Percentiles rank a stretch among this genome's conserved stretches.
These are phyloP conservation scores for Diachasmimorpha longicaudata DNA, from an alignment of 1,140 invertebrate genomes.

Conservation along the genomic window DNA sequence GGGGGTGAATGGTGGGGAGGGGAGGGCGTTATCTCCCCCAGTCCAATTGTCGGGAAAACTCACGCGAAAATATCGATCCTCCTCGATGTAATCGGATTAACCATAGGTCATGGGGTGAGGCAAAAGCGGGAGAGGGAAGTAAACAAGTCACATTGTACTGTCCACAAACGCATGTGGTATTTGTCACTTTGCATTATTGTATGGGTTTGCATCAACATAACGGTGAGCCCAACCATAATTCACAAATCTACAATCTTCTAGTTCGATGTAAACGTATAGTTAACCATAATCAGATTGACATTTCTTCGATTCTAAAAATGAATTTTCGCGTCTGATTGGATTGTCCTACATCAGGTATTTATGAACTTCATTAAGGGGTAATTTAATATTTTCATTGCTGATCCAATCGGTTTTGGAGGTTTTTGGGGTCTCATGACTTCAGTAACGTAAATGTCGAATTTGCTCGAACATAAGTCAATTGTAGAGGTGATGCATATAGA, in stretches of 20 bases:
- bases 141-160: background rate
- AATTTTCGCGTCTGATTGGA: background rate
- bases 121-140: background rate
- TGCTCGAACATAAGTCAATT: too few species aligned
- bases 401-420: too few species aligned
- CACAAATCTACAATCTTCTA: background rate
- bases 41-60: slow-evolving; percentile 57
- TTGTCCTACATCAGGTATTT: background rate
- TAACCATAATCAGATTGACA: background rate
- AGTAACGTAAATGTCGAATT: too few species aligned
- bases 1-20: background rate
- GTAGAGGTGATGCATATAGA: too few species aligned
- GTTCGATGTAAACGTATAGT: background rate
- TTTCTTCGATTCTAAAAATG: background rate
- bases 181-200: slow-evolving; percentile 22
- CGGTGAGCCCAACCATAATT: background rate
- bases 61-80: slow-evolving; percentile 58
- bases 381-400: too few species aligned
- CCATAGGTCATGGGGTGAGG: slow-evolving; percentile 17
- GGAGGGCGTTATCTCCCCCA: slow-evolving; percentile 48
- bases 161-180: slow-evolving; percentile 17
- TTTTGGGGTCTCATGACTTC: too few species aligned
- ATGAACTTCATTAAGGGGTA: background rate
- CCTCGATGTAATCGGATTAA: slow-evolving; percentile 44
- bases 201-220: slow-evolving; percentile 22